These are phyloP conservation scores for Potamarius usumacintae DNA, from an alignment of 2,113 vertebrate genomes.

Conservation along the genomic window DNA sequence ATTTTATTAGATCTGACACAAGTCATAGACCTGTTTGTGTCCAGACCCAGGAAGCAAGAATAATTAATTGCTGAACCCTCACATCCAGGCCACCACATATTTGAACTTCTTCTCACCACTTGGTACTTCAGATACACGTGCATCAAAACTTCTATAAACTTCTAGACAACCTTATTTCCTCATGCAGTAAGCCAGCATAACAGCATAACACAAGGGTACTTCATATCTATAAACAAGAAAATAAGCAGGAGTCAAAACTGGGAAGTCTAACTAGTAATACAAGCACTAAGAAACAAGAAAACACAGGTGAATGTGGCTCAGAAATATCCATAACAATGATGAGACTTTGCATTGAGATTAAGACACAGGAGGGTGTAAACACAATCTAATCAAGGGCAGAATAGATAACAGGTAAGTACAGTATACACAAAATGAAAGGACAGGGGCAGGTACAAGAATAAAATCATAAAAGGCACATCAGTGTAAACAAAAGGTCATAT, in stretches of 20 bases:
- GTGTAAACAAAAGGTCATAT: background rate
- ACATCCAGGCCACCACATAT: too few species aligned
- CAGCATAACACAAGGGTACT: background rate
- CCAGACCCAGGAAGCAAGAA: background rate
- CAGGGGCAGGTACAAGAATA: background rate
- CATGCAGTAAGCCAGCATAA: background rate
- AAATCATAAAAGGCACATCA: background rate
- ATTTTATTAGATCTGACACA: too few species aligned
- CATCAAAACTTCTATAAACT: background rate
- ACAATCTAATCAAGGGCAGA: background rate
- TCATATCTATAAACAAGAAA: background rate
- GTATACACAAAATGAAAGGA: background rate
- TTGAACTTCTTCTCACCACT: too few species aligned
- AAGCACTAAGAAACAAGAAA: background rate
- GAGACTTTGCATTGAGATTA: background rate
- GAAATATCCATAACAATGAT: background rate
- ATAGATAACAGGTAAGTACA: background rate
- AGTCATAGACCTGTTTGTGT: too few species aligned
- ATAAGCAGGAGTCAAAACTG: background rate
- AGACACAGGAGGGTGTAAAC: background rate
- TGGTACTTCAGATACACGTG: background rate
- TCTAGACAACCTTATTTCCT: background rate
- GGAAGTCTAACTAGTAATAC: background rate
- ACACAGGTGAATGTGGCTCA: background rate
- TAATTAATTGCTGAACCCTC: background rate